Base-by-base conservation (phyloP, 2,888 invertebrate genomes). In the Gandaritis pyraliata region DNA sequence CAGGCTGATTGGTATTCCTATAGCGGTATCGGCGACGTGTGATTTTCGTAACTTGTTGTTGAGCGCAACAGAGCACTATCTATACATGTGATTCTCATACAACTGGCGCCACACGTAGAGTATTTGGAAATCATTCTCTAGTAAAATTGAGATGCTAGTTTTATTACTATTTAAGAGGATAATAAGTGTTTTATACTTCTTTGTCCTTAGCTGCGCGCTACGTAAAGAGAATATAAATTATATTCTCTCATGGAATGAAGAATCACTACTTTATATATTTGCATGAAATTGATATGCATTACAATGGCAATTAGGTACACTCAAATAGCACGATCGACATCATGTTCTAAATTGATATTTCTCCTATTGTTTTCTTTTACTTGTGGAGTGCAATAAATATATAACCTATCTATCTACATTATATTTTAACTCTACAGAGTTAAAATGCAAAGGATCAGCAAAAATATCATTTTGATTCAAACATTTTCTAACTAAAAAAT, bases 1-100 rank as follows among this genome's bases (percentile, higher is more conserved):
- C 81, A 85, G 77, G 78, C 79, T 85, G 81, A 90, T 92, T 91
- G 88, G 83, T 92, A 91, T 92, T 91, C 91, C 88, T 82, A 83
- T 78, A 80, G 84, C 81, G 80, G 59, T 59, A 72, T 82, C 81
- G 78, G 72, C 80, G 77, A 74, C 77, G 76, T 77, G 82, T 78
- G 81, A 77, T 90, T 91, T 88, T 90, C 90, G 90, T 91, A 91
- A 91, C 84, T 77, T 78, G 76, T 77, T 80, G 77, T 82, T 76
- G 80, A 80, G 77, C 77, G 78, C 80, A 78, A 79, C 72, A 75
- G 66, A 66, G 70, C 74, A 72, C 77, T 78, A 84, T n/a, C n/a
- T n/a, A n/a, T n/a, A n/a, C n/a, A n/a, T 87, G 88, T 87, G 88
- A 85, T 75, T 72, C 68, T 74, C 81, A 86, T 87, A 80, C 70